phyloP scores from a whole-genome alignment of 2,888 invertebrate genomes.

The Charanyca ferruginea region DNA sequence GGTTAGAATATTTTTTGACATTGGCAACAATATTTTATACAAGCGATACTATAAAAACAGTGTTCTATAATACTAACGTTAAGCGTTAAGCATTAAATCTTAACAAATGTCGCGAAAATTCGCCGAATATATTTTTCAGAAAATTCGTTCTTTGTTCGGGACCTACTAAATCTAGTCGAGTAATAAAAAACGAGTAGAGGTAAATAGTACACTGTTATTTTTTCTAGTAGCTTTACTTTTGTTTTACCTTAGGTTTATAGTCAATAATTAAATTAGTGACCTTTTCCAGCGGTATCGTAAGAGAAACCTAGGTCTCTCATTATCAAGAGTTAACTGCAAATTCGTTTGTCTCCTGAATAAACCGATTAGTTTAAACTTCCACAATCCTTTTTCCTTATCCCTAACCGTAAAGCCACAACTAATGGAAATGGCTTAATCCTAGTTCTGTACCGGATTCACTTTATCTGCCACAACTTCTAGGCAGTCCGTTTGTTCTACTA shows the following conservation, averaged over 20 bases:
- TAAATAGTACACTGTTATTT: neutral
- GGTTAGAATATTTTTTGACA: neutral
- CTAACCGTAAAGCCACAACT: constrained; percentile 40
- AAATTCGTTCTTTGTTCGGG: constrained; percentile 10
- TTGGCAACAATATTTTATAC: constrained; percentile 31
- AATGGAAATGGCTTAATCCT: constrained; percentile 45
- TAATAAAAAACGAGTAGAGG: neutral
- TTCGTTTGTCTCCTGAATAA: constrained; percentile 36
- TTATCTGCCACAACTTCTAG: constrained; percentile 35
- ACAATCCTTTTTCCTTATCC: constrained; percentile 38
- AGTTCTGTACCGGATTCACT: constrained; percentile 33
- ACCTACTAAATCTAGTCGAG: neutral
- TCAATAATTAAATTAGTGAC: neutral
- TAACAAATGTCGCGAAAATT: constrained; percentile 37
- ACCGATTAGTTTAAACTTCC: constrained; percentile 33
- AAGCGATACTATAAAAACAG: neutral
- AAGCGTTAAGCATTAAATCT: constrained; percentile 33
- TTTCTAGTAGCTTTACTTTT: neutral
- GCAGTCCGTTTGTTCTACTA: constrained; percentile 24
- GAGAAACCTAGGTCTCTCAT: constrained; percentile 2
- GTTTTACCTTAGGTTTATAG: neutral
- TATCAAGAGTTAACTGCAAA: constrained; percentile 7
- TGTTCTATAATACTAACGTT: constrained; percentile 25
- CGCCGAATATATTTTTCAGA: neutral
- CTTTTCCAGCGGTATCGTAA: neutral